Base-by-base conservation (phyloP, 92 coral and sea anemone genomes). In the Porites lobata region DNA sequence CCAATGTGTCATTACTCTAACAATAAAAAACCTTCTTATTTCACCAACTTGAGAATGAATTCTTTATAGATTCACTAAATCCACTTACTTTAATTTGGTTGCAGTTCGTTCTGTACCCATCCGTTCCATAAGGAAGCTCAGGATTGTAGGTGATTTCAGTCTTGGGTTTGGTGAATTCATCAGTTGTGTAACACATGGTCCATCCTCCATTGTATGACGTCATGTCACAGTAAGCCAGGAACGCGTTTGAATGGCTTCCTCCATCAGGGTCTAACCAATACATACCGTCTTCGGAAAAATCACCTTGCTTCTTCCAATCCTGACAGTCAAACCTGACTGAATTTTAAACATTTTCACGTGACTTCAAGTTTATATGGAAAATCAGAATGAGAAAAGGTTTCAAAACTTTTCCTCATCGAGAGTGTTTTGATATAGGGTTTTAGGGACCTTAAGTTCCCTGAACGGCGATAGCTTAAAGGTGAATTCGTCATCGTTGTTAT, bases 231-330 rank as follows among this genome's bases (percentile, higher is more conserved):
- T 73, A 73, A 11, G 79, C 88, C 9, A n/a, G 47, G 50, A 84
- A 84, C 53, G 76, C 68, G 18, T 69, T 50, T 26, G 54, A 11
- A 50, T 7, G n/a, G 32, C 11, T 22, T 72, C 20, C 71, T 68
- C 88, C 81, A 67, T 62, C 77, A 38, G 85, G 77, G 85, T 86
- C 59, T 56, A 86, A 65, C 90, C 67, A 65, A 50, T 86, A 86
- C 75, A 86, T n/a, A 18, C 85, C 90, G 50, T 86, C 78, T 65
- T 21, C 73, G 24, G 0, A 51, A 51, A 50, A 63, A 22, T 74
- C 5, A 6, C 74, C 75, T 19, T 29, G 65, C 18, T 10, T 9
- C 73, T 61, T 62, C 9, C 62, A 74, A 17, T 59, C 73, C n/a
- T 50, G 17, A 4, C 76, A 18, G 21, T 14, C 9, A 17, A 43